phyloP scores from a whole-genome alignment of 2,888 invertebrate genomes.

The Eledone cirrhosa region DNA sequence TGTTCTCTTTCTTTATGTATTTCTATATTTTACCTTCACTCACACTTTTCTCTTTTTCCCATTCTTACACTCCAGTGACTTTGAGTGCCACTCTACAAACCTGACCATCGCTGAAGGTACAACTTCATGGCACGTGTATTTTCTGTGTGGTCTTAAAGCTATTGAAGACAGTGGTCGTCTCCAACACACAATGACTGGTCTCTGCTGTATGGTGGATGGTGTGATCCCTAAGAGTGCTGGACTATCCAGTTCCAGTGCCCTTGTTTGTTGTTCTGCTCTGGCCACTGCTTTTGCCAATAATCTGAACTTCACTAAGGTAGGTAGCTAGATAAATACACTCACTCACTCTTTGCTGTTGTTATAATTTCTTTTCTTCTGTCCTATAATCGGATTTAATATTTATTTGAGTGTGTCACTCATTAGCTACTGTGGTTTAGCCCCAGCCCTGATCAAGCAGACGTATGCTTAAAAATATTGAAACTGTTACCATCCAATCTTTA shows the following conservation, averaged over 20 bases:
- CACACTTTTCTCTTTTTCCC: not conserved
- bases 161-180: constrained; percentile 73
- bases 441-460: no score
- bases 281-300: constrained; percentile 76
- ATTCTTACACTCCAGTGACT: constrained; percentile 46
- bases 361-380: not conserved
- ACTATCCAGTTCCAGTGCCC: constrained; percentile 94
- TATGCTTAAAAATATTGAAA: no score
- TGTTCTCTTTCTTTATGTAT: no score
- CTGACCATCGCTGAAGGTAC: constrained; percentile 54
- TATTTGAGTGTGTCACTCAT: no score
- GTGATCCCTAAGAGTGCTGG: constrained; percentile 93
- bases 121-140: constrained; percentile 90
- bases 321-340: not conserved
- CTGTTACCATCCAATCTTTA: no score
- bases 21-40: no score
- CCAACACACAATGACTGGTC: constrained; percentile 68
- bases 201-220: constrained; percentile 82
- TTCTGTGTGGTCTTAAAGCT: constrained; percentile 91
- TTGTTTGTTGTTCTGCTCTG: constrained; percentile 92
- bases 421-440: no score
- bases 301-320: constrained; percentile 57
- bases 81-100: constrained; percentile 44
- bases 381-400: no score
- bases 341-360: not conserved